These are phyloP conservation scores for Cyprinodon variegatus DNA, from an alignment of 2,113 vertebrate species.

Conservation along the genomic window DNA sequence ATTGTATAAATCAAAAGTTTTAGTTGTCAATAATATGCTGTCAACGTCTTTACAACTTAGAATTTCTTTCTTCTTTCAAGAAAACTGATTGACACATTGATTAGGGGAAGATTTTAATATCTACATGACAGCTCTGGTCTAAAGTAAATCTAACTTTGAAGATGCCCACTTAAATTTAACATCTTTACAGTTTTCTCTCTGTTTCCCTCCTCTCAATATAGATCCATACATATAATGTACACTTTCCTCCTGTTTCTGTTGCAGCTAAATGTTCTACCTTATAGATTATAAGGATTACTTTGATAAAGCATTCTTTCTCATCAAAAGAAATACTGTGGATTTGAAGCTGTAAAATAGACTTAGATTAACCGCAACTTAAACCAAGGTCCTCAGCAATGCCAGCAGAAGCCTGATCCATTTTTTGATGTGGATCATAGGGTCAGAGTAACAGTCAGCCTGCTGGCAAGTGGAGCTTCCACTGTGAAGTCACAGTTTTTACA, in stretches of 20 bases:
- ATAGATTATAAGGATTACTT: not conserved
- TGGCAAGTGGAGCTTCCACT: slow-evolving; percentile 6
- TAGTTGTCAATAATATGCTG: not conserved
- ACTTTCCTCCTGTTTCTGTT: not conserved
- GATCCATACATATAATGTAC: too few species aligned
- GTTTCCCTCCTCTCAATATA: too few species aligned
- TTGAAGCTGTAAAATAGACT: slow-evolving; percentile 24
- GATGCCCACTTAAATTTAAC: too few species aligned
- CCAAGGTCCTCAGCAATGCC: slow-evolving; percentile 3
- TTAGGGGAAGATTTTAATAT: too few species aligned
- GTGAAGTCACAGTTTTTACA: slow-evolving; percentile 8
- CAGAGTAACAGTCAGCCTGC: slow-evolving; percentile 6
- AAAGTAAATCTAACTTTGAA: not conserved
- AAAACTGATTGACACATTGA: not conserved
- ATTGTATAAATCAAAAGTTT: not conserved
- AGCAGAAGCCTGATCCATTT: slow-evolving; percentile 15
- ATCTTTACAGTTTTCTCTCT: too few species aligned
- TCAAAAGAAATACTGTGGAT: slow-evolving; percentile 2
- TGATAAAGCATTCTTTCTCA: not conserved
- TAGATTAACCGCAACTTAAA: slow-evolving; percentile 17
- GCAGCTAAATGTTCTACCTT: not conserved
- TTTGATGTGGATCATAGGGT: slow-evolving; percentile 24
- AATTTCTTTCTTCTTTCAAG: not conserved
- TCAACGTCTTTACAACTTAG: not conserved
- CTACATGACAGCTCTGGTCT: not conserved